A percentile compares a stretch with the other conserved stretches of the same genome.
Conservation (phyloP, 2,113 vertebrate species). For the Ophthalmolycus amberensis region DNA sequence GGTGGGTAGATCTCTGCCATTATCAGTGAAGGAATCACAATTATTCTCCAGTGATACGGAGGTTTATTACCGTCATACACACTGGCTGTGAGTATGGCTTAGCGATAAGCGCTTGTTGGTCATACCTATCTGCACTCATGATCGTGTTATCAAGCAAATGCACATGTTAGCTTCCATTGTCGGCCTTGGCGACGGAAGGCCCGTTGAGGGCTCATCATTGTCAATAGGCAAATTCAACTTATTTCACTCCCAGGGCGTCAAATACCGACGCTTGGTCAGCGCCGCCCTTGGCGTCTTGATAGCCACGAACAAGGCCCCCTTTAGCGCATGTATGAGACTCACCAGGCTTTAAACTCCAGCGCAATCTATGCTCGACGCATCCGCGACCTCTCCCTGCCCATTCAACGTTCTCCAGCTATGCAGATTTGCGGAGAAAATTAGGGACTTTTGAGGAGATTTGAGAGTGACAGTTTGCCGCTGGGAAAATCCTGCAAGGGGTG, state of each 20-base stretch:
- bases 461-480: too few relatives aligned
- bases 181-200: background rate
- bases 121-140: conserved; percentile 7
- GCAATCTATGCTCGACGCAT: too few relatives aligned
- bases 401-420: too few relatives aligned
- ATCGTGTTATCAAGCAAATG: conserved; percentile 27
- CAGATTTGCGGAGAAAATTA: too few relatives aligned
- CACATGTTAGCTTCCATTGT: conserved; percentile 10
- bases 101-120: conserved; percentile 16
- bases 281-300: background rate
- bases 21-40: conserved; percentile 23
- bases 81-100: background rate
- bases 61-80: conserved; percentile 18
- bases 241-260: background rate
- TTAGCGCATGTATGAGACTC: too few relatives aligned
- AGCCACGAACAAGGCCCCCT: too few relatives aligned
- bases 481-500: too few relatives aligned
- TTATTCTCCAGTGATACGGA: conserved; percentile 15
- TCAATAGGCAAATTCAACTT: conserved; percentile 28
- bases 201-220: conserved; percentile 1
- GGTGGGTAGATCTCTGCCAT: conserved; percentile 26
- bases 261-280: background rate
- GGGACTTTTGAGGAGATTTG: too few relatives aligned
- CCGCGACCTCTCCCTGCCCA: too few relatives aligned
- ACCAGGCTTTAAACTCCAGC: too few relatives aligned